Evolutionary conservation across 2,797 vertebrate species (phyloP).

Genomic region (Neoniphon sammara): DNA sequence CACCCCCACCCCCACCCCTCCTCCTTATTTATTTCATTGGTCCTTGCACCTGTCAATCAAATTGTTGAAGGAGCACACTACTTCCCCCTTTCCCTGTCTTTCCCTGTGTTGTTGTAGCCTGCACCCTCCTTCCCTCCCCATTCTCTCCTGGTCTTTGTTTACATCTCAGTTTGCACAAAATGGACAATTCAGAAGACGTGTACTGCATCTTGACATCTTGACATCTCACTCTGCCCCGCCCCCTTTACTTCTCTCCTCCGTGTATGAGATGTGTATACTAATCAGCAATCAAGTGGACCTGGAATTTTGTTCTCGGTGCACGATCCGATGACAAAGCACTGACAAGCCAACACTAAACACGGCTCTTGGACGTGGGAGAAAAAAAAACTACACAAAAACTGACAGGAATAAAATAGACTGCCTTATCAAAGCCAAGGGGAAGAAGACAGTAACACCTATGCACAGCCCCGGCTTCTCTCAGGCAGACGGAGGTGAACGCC

Average conservation of each 20-base stretch:
- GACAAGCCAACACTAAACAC: slow-evolving; percentile 82
- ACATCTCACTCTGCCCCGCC: slow-evolving; percentile 9
- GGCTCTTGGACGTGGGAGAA: slow-evolving; percentile 79
- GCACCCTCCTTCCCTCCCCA: slow-evolving; percentile 18
- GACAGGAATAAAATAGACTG: slow-evolving; percentile 42
- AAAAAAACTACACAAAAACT: slow-evolving; percentile 63
- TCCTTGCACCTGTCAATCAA: slow-evolving; percentile 69
- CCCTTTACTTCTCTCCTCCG: slow-evolving; percentile 1
- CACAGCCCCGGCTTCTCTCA: slow-evolving; percentile 91
- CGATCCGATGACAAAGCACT: slow-evolving; percentile 40
- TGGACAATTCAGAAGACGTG: slow-evolving; percentile 71
- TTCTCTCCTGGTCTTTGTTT: slow-evolving; percentile 72
- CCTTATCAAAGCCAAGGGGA: slow-evolving; percentile 62
- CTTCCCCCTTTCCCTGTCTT: slow-evolving; percentile 32
- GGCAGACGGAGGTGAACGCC: slow-evolving; percentile 81
- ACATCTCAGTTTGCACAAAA: slow-evolving; percentile 82
- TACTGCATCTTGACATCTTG: slow-evolving; percentile 64
- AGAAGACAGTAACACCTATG: slow-evolving; percentile 87
- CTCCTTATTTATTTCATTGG: slow-evolving; percentile 55
- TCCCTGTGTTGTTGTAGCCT: slow-evolving; percentile 45
- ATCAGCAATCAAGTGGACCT: slow-evolving; percentile 14
- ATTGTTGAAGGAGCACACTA: slow-evolving; percentile 70
- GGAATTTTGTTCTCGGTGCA: slow-evolving; percentile 28
- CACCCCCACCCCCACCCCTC: neutral
- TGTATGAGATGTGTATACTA: slow-evolving; percentile 20